These are phyloP conservation scores for Vollenhovia emeryi DNA, from an alignment of 1,140 invertebrate species.

Conservation along the genomic window DNA sequence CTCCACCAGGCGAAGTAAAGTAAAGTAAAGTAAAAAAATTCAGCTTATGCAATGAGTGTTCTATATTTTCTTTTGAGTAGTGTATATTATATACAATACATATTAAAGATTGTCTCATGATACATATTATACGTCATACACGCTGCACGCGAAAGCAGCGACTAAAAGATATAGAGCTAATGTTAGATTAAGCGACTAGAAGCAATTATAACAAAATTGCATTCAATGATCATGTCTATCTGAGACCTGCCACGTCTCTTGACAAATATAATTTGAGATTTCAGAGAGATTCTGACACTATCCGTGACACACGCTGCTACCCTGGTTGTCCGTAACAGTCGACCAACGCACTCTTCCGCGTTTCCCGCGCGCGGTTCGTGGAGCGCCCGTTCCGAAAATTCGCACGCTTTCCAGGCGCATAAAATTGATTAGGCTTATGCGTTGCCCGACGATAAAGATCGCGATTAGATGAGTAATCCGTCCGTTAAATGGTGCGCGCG, in stretches of 20 bases:
- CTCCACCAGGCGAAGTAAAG: no score
- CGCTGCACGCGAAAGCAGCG: no score
- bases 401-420: neutral
- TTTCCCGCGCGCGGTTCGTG: neutral
- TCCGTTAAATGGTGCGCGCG: slow-evolving; percentile 27
- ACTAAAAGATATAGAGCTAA: no score
- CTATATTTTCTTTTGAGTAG: no score
- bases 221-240: neutral
- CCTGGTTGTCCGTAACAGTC: neutral
- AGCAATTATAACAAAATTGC: neutral
- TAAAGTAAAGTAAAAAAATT: no score
- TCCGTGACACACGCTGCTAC: neutral
- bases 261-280: neutral
- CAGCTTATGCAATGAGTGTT: no score
- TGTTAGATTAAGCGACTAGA: neutral
- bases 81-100: no score
- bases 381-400: slow-evolving; percentile 22
- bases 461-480: slow-evolving; percentile 60
- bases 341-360: neutral
- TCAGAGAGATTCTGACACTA: neutral
- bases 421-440: slow-evolving; percentile 28
- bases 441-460: slow-evolving; percentile 29
- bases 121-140: no score
- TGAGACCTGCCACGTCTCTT: neutral
- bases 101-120: no score